Base-by-base conservation (phyloP, 2,888 invertebrate species). In the Oscheius myriophilus region DNA sequence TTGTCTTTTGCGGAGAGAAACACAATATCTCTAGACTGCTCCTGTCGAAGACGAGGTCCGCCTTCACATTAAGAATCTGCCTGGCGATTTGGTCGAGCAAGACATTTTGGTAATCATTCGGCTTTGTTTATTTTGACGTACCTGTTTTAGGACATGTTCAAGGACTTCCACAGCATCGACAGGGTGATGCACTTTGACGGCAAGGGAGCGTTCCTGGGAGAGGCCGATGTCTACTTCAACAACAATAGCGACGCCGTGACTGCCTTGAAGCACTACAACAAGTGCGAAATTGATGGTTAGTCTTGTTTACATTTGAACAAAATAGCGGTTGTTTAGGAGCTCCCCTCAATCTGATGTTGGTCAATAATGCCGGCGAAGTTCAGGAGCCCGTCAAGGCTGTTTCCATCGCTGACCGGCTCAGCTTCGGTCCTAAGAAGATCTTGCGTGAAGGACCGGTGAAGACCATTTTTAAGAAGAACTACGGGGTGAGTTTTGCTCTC, bases 31-130 rank as follows among this genome's bases (percentile, higher is more conserved):
- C 3, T 12, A 51, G 21, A 18, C 21, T 23, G 51, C 12, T 12
- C 12, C n/a, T 51, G n/a, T 12, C 7, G 25, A 51, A 7, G 51
- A 51, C 12, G 21, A n/a, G 12, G 21, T 46, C 18, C 26, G 39
- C 43, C 23, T 43, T 59, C 7, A 59, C 18, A 33, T n/a, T 62
- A 16, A n/a, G 39, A 62, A 62, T 33, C 11, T 62, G 33, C 62
- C 62, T 3, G 18, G 18, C n/a, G 51, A 62, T 39, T 23, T 62
- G 4, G n/a, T 39, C 26, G 62, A 62, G 39, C 23, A 33, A 1
- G 62, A 62, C 49, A 39, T 62, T 49, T 49, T 21, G 18, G 62
- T 62, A 21, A 33, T n/a, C n/a, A n/a, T n/a, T n/a, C n/a, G n/a
- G n/a, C n/a, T n/a, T n/a, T n/a, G n/a, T 4, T 49, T 45, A 26